A percentile compares a stretch with the other conserved stretches of the same genome.
phyloP scores from a whole-genome alignment of 2,113 vertebrate genomes.

The Chaenocephalus aceratus region DNA sequence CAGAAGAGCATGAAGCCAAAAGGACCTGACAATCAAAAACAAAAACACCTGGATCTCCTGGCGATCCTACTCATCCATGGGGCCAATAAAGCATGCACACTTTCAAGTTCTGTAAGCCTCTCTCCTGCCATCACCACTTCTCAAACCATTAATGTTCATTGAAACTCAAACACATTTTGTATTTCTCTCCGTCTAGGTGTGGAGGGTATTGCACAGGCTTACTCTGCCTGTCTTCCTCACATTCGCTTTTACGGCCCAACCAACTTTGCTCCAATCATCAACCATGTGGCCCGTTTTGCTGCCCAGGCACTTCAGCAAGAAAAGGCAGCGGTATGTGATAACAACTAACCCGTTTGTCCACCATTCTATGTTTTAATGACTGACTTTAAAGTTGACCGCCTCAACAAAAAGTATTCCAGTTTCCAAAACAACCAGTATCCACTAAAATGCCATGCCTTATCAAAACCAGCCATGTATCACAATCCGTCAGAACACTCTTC shows the following conservation, averaged over 20 bases:
- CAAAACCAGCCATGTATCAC: neutral
- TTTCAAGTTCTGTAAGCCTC: neutral
- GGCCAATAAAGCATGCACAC: too few species aligned
- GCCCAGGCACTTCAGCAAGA: constrained; percentile 94
- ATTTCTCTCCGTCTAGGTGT: constrained; percentile 84
- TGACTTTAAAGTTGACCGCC: neutral
- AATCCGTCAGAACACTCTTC: neutral
- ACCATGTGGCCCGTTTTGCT: constrained; percentile 95
- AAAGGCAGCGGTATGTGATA: constrained; percentile 88
- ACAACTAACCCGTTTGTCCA: neutral
- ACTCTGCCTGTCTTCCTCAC: constrained; percentile 94
- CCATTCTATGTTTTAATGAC: neutral
- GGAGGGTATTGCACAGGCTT: constrained; percentile 95
- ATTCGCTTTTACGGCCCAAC: constrained; percentile 98
- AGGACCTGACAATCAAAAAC: too few species aligned
- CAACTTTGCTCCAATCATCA: constrained; percentile 97
- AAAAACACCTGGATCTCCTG: too few species aligned
- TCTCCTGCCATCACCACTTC: neutral
- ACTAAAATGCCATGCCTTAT: neutral
- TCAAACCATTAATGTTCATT: neutral
- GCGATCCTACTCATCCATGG: too few species aligned
- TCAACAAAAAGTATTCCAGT: constrained; percentile 1
- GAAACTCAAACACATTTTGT: neutral
- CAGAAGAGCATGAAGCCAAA: too few species aligned
- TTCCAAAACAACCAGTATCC: neutral